phyloP scores from a whole-genome alignment of 2,797 vertebrate species.

The Pteropus rufus region DNA sequence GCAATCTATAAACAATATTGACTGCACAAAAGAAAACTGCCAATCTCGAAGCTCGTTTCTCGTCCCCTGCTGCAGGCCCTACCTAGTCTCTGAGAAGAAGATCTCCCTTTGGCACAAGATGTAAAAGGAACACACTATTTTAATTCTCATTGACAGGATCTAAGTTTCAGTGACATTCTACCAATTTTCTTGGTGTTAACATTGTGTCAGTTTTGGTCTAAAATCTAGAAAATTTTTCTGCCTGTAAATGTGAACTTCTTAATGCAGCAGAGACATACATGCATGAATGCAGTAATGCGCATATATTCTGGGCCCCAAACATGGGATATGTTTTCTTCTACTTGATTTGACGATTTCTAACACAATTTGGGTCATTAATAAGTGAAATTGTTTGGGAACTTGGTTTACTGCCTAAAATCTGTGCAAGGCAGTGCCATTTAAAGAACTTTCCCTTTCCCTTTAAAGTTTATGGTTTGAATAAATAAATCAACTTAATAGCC shows the following conservation, averaged over 20 bases:
- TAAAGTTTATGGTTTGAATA: constrained; percentile 72
- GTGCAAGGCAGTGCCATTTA: constrained; percentile 67
- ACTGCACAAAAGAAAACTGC: constrained; percentile 77
- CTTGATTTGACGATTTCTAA: constrained; percentile 77
- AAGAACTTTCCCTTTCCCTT: constrained; percentile 68
- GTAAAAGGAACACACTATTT: constrained; percentile 64
- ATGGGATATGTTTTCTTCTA: constrained; percentile 63
- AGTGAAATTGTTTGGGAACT: constrained; percentile 78
- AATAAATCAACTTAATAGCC: constrained; percentile 76
- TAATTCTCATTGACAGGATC: constrained; percentile 76
- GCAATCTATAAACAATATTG: constrained; percentile 80
- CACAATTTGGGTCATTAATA: constrained; percentile 73
- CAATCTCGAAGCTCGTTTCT: constrained; percentile 73
- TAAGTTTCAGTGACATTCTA: constrained; percentile 71
- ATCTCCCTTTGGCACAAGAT: constrained; percentile 58
- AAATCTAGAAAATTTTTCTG: constrained; percentile 78
- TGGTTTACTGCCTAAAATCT: constrained; percentile 76
- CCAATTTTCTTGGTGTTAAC: constrained; percentile 76
- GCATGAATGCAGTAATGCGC: constrained; percentile 67
- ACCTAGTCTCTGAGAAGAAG: constrained; percentile 76
- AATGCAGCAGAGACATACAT: constrained; percentile 56
- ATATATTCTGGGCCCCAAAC: constrained; percentile 57
- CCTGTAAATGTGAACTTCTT: constrained; percentile 62
- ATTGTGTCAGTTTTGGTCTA: constrained; percentile 76
- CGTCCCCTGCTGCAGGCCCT: constrained; percentile 69